Conservation (phyloP, 2,113 vertebrate species). For the Mormyrus lacerda region DNA sequence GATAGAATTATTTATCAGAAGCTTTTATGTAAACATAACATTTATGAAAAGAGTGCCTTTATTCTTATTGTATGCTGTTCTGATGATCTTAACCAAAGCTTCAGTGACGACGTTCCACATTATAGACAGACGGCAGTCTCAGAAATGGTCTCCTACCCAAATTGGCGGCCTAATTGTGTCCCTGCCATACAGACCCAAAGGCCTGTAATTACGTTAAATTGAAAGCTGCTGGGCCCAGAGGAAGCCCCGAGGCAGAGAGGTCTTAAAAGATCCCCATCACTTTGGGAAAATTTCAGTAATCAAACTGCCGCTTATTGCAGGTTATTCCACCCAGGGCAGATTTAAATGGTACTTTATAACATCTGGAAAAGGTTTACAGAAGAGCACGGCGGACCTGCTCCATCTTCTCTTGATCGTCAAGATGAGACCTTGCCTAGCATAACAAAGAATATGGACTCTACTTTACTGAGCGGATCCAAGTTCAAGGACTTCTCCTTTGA, state of each 20-base stretch:
- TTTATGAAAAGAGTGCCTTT: background rate
- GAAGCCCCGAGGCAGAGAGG: background rate
- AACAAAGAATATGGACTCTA: background rate
- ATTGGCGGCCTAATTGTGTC: background rate
- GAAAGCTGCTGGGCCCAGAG: conserved; percentile 26
- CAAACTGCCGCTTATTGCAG: conserved; percentile 7
- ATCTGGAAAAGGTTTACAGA: background rate
- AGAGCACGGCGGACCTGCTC: background rate
- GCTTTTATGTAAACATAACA: background rate
- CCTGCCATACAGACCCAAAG: conserved; percentile 17
- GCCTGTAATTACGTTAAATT: conserved; percentile 36
- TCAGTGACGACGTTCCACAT: background rate
- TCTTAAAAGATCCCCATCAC: background rate
- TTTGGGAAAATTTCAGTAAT: conserved; percentile 21
- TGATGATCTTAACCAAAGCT: background rate
- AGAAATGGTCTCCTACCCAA: background rate
- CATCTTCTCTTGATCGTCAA: background rate
- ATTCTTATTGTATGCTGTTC: background rate
- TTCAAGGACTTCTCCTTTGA: background rate
- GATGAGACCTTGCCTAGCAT: background rate
- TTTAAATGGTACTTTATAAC: background rate
- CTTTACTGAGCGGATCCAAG: background rate
- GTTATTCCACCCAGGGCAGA: conserved; percentile 3
- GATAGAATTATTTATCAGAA: too few species aligned
- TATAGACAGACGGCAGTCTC: background rate